phyloP scores from a whole-genome alignment of 2,888 invertebrate genomes.

The Pammene fasciana region DNA sequence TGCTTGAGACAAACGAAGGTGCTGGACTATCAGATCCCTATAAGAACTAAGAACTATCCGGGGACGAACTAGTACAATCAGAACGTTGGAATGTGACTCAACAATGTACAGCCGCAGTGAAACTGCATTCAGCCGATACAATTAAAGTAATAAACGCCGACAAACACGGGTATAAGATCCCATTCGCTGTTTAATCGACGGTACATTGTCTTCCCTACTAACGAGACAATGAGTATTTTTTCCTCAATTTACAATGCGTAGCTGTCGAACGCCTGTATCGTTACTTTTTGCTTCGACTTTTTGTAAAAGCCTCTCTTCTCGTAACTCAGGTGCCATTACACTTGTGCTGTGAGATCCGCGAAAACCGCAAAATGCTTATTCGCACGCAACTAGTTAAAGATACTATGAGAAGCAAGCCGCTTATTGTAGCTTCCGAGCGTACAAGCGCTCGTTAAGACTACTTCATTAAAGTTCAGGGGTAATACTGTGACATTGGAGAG shows the following conservation, averaged over 20 bases:
- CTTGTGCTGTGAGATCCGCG: constrained; percentile 63
- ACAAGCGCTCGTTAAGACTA: constrained; percentile 32
- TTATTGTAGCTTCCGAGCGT: constrained; percentile 40
- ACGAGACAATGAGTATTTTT: constrained; percentile 74
- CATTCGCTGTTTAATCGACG: constrained; percentile 73
- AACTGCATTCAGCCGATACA: constrained; percentile 76
- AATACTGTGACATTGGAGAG: constrained; percentile 38
- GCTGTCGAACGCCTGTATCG: constrained; percentile 64
- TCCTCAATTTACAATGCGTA: constrained; percentile 67
- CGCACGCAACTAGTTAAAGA: constrained; percentile 62
- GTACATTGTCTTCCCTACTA: constrained; percentile 78
- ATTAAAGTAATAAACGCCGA: constrained; percentile 76
- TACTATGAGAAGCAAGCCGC: constrained; percentile 50
- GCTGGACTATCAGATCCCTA: not conserved
- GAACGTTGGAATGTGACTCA: constrained; percentile 62
- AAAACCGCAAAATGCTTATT: constrained; percentile 71
- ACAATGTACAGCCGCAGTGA: constrained; percentile 72
- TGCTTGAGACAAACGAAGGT: constrained; percentile 12
- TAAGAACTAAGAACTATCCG: constrained; percentile 19
- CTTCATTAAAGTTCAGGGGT: constrained; percentile 39
- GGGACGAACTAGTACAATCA: constrained; percentile 38
- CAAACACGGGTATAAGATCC: constrained; percentile 70
- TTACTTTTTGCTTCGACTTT: constrained; percentile 56
- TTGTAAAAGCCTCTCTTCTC: constrained; percentile 53
- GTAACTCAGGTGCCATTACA: constrained; percentile 51